These are phyloP conservation scores for Syngnathus acus DNA, from an alignment of 2,797 vertebrate genomes.

Conservation along the genomic window DNA sequence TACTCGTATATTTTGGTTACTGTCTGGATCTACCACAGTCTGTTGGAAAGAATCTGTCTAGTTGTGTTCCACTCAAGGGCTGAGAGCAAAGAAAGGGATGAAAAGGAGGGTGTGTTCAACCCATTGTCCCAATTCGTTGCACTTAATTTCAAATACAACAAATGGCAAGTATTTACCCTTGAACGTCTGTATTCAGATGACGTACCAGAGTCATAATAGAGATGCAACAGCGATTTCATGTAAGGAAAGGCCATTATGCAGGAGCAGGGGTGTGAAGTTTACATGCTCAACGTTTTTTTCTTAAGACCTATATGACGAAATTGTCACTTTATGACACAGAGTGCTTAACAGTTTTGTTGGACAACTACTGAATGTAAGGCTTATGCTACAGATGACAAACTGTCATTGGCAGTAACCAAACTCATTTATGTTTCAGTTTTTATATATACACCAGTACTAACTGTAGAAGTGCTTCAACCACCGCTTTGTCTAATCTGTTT, in stretches of 20 bases:
- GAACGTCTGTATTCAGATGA: background rate
- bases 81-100: background rate
- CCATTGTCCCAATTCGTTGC: background rate
- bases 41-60: conserved; percentile 16
- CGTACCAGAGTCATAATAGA: background rate
- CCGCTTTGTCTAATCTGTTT: too few species aligned
- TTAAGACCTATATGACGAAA: background rate
- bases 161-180: background rate
- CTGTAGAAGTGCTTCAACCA: too few species aligned
- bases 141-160: background rate
- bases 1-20: conserved; percentile 2
- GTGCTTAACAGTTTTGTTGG: background rate
- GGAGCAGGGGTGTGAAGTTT: background rate
- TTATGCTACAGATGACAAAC: background rate
- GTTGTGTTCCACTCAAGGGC: background rate
- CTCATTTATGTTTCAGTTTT: too few species aligned
- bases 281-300: background rate
- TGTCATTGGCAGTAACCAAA: too few species aligned
- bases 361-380: background rate
- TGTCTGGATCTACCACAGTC: conserved; percentile 32
- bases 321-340: background rate
- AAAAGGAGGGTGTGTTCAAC: background rate
- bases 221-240: background rate
- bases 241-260: background rate
- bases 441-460: too few species aligned